Evolutionary conservation across 2,113 vertebrate species (phyloP).

Genomic region (Merops nubicus): DNA sequence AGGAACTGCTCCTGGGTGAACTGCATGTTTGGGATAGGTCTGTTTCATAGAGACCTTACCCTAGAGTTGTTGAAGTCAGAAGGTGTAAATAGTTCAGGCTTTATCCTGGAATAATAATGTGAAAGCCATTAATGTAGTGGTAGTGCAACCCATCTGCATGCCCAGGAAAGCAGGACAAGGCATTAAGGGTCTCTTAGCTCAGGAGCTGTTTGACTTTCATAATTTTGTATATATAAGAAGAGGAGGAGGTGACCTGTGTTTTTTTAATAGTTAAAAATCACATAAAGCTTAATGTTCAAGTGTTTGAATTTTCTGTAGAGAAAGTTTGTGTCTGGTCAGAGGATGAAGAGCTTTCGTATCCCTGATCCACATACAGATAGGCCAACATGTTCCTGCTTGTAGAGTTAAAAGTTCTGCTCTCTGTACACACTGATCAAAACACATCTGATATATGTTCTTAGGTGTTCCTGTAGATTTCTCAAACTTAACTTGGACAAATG

Average conservation of each 20-base stretch:
- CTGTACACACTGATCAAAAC: neutral
- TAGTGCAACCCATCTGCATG: neutral
- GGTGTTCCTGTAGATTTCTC: neutral
- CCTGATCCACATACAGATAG: neutral
- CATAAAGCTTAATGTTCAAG: rapidly evolving
- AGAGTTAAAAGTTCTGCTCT: neutral
- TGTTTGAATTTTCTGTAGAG: neutral
- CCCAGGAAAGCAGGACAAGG: neutral
- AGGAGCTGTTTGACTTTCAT: neutral
- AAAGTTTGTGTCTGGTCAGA: neutral
- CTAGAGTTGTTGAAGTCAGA: neutral
- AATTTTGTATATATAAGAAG: neutral
- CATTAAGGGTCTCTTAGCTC: neutral
- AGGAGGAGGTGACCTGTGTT: neutral
- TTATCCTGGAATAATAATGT: neutral
- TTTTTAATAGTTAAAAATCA: neutral
- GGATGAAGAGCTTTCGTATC: neutral
- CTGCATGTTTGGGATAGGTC: neutral
- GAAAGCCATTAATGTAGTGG: neutral
- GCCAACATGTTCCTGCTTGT: slow-evolving; percentile 2
- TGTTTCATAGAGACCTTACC: neutral
- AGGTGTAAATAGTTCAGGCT: neutral
- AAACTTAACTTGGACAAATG: neutral
- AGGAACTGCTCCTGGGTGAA: neutral
- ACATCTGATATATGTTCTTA: neutral